Evolutionary conservation across 2,797 vertebrate species (phyloP).

Genomic region (Gobionotothen gibberifrons): DNA sequence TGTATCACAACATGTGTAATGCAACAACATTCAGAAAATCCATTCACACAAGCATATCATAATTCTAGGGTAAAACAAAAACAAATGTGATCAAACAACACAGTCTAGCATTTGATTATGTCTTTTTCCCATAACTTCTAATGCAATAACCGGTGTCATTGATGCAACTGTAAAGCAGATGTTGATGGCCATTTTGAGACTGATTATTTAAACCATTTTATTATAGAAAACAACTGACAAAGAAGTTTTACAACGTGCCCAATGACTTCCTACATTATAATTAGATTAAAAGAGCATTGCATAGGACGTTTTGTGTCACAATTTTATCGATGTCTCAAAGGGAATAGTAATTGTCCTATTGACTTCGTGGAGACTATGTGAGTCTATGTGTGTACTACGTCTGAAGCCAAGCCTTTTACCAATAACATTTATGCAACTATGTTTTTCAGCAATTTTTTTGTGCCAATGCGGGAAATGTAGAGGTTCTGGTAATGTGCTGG

Average conservation of each 20-base stretch:
- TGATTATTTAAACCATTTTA: constrained; percentile 39
- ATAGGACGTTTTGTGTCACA: constrained; percentile 65
- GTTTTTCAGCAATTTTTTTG: not conserved
- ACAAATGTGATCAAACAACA: not conserved
- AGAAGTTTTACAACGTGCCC: constrained; percentile 49
- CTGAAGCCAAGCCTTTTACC: constrained; percentile 49
- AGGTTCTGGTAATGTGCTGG: constrained; percentile 16
- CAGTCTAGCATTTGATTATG: not conserved
- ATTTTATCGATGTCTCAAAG: constrained; percentile 66
- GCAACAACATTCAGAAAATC: not conserved
- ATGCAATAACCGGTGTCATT: constrained; percentile 34
- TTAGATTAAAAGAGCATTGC: constrained; percentile 54
- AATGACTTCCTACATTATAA: constrained; percentile 62
- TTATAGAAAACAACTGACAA: constrained; percentile 41
- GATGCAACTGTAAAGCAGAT: constrained; percentile 30
- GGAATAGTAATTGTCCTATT: constrained; percentile 86
- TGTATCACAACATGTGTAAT: constrained; percentile 1
- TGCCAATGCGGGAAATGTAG: not conserved
- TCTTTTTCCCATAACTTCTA: constrained; percentile 1
- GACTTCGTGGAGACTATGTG: constrained; percentile 62
- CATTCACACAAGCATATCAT: not conserved
- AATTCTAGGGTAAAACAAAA: not conserved
- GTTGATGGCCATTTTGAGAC: constrained; percentile 29
- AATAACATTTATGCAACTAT: constrained; percentile 7
- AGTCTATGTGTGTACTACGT: constrained; percentile 48